phyloP scores from a whole-genome alignment of 1,140 invertebrate genomes.

The Brachystomella parvula region DNA sequence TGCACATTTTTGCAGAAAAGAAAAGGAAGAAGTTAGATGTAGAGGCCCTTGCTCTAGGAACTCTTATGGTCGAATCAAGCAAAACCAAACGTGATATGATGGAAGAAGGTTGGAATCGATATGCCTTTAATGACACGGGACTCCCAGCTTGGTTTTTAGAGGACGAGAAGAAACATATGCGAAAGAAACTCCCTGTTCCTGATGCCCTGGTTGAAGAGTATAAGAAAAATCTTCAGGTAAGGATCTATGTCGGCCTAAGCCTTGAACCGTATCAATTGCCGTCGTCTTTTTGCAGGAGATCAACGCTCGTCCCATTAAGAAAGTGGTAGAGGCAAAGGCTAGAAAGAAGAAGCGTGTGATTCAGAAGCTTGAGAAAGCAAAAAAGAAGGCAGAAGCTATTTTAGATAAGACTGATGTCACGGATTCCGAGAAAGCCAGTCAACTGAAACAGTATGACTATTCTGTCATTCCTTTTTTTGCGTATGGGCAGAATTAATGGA shows the following conservation, averaged over 20 bases:
- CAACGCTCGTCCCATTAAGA: conserved; percentile 91
- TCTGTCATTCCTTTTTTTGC: neutral
- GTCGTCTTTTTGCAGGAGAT: conserved; percentile 63
- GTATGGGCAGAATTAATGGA: conserved; percentile 15
- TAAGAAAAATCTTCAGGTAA: conserved; percentile 31
- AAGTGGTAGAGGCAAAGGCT: conserved; percentile 95
- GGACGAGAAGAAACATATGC: conserved; percentile 88
- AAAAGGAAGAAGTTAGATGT: conserved; percentile 70
- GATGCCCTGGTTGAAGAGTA: conserved; percentile 41
- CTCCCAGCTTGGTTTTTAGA: conserved; percentile 93
- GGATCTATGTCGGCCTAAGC: neutral
- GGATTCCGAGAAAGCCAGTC: conserved; percentile 82
- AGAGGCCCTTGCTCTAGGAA: conserved; percentile 77
- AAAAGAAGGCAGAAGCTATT: conserved; percentile 88
- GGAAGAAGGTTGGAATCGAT: conserved; percentile 85
- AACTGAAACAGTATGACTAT: conserved; percentile 70
- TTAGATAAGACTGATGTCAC: conserved; percentile 83
- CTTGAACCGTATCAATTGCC: conserved; percentile 6
- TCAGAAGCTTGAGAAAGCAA: conserved; percentile 80
- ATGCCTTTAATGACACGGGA: conserved; percentile 75
- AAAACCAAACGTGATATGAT: conserved; percentile 76
- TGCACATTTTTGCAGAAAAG: conserved; percentile 41
- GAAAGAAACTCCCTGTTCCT: conserved; percentile 64
- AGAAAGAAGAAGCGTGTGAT: conserved; percentile 86
- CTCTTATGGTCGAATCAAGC: conserved; percentile 72